Percentiles rank a stretch among this genome's conserved stretches.
Evolutionary conservation across 2,797 vertebrate species (phyloP).

Genomic region (Aselliscus stoliczkanus): DNA sequence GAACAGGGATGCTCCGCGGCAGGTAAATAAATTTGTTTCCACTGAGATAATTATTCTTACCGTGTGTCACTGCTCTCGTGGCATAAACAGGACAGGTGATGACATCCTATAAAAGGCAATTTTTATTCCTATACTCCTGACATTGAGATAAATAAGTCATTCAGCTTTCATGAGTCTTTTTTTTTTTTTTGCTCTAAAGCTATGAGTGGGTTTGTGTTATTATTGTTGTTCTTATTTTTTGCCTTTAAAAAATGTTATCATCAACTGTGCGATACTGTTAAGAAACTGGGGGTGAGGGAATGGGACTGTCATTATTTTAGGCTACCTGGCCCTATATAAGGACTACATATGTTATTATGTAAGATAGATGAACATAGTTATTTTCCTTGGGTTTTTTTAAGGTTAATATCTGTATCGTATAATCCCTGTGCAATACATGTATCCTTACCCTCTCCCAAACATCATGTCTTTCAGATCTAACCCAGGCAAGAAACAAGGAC

Average conservation of each 20-base stretch:
- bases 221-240: background rate
- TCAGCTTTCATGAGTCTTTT: conserved; percentile 61
- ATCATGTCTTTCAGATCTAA: conserved; percentile 60
- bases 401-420: conserved; percentile 53
- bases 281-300: conserved; percentile 44
- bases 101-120: conserved; percentile 76
- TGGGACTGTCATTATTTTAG: conserved; percentile 65
- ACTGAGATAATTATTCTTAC: conserved; percentile 79
- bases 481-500: conserved; percentile 62
- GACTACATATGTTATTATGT: conserved; percentile 40
- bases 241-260: conserved; percentile 43
- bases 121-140: conserved; percentile 76
- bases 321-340: conserved; percentile 45
- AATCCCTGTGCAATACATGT: conserved; percentile 31
- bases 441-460: conserved; percentile 49
- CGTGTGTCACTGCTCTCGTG: conserved; percentile 67
- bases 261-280: conserved; percentile 60
- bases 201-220: conserved; percentile 39
- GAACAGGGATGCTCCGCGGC: conserved; percentile 65
- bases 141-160: conserved; percentile 70
- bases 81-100: conserved; percentile 77
- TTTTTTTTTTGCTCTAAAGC: conserved; percentile 66
- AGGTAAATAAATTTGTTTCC: conserved; percentile 80
- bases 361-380: conserved; percentile 21
- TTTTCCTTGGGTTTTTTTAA: conserved; percentile 65